Evolutionary conservation across 2,113 vertebrate genomes (phyloP).

Genomic region (Sciurus niger): DNA sequence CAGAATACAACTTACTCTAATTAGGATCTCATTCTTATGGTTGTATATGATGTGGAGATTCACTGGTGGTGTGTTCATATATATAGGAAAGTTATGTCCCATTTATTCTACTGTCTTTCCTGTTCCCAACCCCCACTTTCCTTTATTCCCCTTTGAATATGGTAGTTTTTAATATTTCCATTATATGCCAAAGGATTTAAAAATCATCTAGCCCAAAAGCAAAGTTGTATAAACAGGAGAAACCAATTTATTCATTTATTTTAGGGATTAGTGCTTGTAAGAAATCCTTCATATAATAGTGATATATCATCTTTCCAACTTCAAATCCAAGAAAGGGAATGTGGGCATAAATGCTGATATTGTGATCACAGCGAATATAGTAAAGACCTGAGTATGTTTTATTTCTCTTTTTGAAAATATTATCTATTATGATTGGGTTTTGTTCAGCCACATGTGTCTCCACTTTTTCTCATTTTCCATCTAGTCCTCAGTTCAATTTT

Average conservation of each 20-base stretch:
- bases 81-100: too few relatives aligned
- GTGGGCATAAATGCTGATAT: not conserved
- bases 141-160: not conserved
- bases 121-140: too few relatives aligned
- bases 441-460: not conserved
- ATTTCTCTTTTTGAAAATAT: conserved; percentile 34
- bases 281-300: conserved; percentile 56
- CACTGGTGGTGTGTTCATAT: too few relatives aligned
- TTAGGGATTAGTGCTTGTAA: conserved; percentile 52
- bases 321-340: conserved; percentile 18
- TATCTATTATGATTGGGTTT: conserved; percentile 1
- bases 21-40: too few relatives aligned
- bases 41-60: too few relatives aligned
- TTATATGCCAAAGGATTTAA: conserved; percentile 22
- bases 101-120: too few relatives aligned
- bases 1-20: too few relatives aligned
- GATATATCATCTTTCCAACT: conserved; percentile 9
- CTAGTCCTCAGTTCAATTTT: not conserved
- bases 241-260: conserved; percentile 55
- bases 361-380: conserved; percentile 30
- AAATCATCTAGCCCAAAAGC: not conserved
- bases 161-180: conserved; percentile 6
- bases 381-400: conserved; percentile 31
- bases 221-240: conserved; percentile 41
- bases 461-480: conserved; percentile 34